phyloP scores from a whole-genome alignment of 2,113 vertebrate species.

The Nothoprocta perdicaria region DNA sequence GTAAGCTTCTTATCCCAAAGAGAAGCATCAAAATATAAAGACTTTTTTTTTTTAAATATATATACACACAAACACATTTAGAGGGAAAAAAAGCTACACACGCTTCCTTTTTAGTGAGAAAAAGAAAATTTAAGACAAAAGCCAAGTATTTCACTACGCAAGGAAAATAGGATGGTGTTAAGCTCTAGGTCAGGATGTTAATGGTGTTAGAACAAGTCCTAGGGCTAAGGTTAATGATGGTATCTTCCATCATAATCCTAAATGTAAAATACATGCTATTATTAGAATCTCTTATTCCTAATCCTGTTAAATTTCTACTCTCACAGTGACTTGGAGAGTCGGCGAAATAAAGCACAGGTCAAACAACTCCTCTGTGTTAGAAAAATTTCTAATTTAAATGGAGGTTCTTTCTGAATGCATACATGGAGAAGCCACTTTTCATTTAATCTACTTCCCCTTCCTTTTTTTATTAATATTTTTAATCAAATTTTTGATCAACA shows the following conservation, averaged over 20 bases:
- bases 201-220: constrained; percentile 70
- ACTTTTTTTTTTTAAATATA: constrained; percentile 14
- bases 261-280: constrained; percentile 77
- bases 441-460: constrained; percentile 16
- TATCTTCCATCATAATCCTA: constrained; percentile 74
- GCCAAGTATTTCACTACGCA: constrained; percentile 42
- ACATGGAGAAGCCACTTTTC: constrained; percentile 40
- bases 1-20: constrained; percentile 61
- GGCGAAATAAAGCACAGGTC: constrained; percentile 66
- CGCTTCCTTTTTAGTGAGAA: neutral
- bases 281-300: constrained; percentile 78
- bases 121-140: constrained; percentile 67
- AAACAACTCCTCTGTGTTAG: constrained; percentile 45
- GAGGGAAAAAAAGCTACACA: too few species aligned
- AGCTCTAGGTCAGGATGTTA: constrained; percentile 67
- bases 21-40: constrained; percentile 52
- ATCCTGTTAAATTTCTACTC: constrained; percentile 74
- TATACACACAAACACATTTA: too few species aligned
- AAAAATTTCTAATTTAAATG: constrained; percentile 64
- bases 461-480: neutral
- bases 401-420: neutral
- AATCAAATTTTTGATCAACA: constrained; percentile 27
- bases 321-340: constrained; percentile 66
- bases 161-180: constrained; percentile 49
- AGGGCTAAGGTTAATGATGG: constrained; percentile 74